These are phyloP conservation scores for Pyrgilauda ruficollis DNA, from an alignment of 2,113 vertebrate genomes.

Conservation along the genomic window DNA sequence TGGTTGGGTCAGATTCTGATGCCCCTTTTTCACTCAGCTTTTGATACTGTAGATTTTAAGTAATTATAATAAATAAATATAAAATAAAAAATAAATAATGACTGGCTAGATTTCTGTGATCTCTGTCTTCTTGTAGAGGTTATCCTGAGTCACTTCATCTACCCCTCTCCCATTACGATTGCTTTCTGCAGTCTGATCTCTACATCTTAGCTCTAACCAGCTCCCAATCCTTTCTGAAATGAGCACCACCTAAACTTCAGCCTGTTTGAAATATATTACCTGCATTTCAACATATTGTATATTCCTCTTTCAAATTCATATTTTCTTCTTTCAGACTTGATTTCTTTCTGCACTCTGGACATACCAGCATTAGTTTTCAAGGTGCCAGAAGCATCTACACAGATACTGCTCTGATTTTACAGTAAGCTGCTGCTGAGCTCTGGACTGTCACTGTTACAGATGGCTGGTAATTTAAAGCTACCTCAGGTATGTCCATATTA, in stretches of 20 bases:
- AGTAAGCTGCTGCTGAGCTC: neutral
- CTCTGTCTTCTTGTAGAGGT: neutral
- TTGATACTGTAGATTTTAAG: neutral
- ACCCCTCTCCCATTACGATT: neutral
- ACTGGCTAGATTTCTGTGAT: neutral
- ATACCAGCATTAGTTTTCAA: neutral
- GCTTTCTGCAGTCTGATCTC: neutral
- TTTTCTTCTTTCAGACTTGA: neutral
- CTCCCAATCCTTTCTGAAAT: neutral
- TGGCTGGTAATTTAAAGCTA: neutral
- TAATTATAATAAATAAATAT: neutral
- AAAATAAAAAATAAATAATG: neutral
- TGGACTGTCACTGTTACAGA: neutral
- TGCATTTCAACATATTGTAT: neutral
- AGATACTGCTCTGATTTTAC: neutral
- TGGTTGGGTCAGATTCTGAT: neutral
- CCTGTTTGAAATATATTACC: neutral
- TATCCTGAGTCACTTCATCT: neutral
- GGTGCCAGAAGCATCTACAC: neutral
- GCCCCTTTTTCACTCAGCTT: neutral
- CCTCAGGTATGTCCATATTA: neutral
- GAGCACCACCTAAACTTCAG: neutral
- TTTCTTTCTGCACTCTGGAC: neutral
- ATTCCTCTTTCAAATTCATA: neutral
- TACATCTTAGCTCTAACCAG: neutral